Conservation (phyloP, 2,888 invertebrate species). For the Agrochola lychnidis region DNA sequence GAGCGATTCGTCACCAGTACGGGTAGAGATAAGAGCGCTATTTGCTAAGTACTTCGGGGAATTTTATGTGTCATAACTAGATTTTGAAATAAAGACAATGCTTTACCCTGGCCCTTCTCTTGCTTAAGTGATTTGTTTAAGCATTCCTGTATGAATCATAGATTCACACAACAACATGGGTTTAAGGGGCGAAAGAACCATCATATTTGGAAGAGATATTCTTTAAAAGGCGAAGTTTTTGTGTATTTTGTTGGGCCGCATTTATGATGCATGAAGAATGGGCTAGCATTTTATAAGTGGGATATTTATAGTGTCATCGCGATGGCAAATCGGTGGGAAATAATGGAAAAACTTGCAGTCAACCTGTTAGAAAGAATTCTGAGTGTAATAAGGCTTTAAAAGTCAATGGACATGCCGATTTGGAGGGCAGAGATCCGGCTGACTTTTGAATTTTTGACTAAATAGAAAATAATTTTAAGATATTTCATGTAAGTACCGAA, state of each 20-base stretch:
- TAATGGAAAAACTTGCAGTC: background rate
- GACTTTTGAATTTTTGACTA: background rate
- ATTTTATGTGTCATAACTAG: background rate
- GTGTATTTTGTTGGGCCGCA: background rate
- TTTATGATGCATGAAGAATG: no score
- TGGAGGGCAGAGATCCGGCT: background rate
- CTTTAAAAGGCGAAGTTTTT: background rate
- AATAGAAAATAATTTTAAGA: background rate
- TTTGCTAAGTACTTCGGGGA: background rate
- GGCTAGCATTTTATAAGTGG: background rate
- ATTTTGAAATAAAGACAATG: background rate
- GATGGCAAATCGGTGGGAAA: background rate
- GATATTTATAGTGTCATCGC: background rate
- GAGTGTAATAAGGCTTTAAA: background rate
- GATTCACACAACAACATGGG: background rate
- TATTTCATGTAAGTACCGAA: constrained; percentile 2
- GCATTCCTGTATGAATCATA: background rate
- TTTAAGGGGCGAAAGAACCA: background rate
- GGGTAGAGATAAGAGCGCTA: background rate
- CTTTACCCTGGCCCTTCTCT: background rate
- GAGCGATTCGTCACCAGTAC: constrained; percentile 15
- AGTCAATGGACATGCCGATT: background rate
- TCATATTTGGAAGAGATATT: background rate
- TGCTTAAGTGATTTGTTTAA: background rate
- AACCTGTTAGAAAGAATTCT: background rate